Evolutionary conservation across 2,888 invertebrate species (phyloP).

Genomic region (Nomada fucata): DNA sequence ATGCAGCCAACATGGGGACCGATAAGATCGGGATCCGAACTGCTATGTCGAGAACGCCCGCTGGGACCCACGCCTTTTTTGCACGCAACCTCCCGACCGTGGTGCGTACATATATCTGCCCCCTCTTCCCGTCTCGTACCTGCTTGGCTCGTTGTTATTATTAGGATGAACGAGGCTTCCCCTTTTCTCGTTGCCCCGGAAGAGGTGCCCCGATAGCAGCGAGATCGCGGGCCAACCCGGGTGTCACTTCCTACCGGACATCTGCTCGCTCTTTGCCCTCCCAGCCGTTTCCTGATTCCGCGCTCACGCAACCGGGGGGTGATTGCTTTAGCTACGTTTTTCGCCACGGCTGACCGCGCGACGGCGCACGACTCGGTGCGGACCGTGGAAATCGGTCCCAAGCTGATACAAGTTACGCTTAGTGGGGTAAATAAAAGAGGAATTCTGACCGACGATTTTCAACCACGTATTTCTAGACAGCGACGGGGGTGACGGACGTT

Average conservation of each 20-base stretch:
- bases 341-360: neutral
- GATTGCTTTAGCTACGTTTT: conserved; percentile 51
- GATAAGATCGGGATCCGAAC: conserved; percentile 81
- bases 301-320: neutral
- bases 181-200: conserved; percentile 55
- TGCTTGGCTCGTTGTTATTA: conserved; percentile 66
- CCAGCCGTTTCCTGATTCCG: conserved; percentile 30
- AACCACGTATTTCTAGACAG: too few species aligned
- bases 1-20: conserved; percentile 77
- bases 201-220: conserved; percentile 63
- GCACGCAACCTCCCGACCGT: conserved; percentile 72
- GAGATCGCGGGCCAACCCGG: conserved; percentile 41
- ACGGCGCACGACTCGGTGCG: neutral
- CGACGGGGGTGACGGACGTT: neutral
- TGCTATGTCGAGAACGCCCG: conserved; percentile 78
- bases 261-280: conserved; percentile 55
- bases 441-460: neutral
- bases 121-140: conserved; percentile 13
- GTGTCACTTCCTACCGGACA: conserved; percentile 74
- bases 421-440: neutral
- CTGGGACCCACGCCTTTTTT: conserved; percentile 80
- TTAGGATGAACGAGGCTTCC: conserved; percentile 65
- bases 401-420: neutral
- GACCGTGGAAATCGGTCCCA: neutral
- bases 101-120: conserved; percentile 59